phyloP scores from a whole-genome alignment of 35 echinoderm and acorn worm species.

The Apostichopus japonicus region DNA sequence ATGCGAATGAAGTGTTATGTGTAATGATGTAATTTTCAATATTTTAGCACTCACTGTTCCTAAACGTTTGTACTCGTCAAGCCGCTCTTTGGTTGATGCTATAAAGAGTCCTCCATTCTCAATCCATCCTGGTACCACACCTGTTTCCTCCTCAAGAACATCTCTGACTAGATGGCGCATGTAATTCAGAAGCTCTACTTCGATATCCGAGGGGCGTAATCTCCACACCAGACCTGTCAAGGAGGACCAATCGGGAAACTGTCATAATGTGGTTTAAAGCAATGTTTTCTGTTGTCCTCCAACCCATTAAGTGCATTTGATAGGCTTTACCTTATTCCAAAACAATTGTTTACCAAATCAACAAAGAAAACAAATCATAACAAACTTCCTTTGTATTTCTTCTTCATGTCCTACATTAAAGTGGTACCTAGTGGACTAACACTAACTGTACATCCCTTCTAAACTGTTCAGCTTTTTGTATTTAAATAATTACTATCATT shows the following conservation, averaged over 20 bases:
- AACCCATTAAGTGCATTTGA: background rate
- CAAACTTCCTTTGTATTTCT: no score
- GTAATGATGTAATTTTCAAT: no score
- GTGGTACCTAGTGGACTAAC: no score
- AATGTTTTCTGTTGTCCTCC: background rate
- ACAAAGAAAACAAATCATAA: no score
- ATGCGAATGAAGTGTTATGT: no score
- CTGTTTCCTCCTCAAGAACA: conserved; percentile 86
- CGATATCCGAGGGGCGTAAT: conserved; percentile 84
- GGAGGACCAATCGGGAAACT: background rate
- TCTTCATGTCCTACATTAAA: no score
- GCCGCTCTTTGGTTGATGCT: conserved; percentile 89
- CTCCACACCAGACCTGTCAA: conserved; percentile 83
- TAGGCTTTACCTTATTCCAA: no score
- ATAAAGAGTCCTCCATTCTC: conserved; percentile 91
- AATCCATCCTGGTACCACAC: conserved; percentile 89
- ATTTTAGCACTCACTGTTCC: conserved; percentile 72
- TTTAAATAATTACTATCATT: no score
- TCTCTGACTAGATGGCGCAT: conserved; percentile 66
- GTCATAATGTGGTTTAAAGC: background rate
- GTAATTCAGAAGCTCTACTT: conserved; percentile 74
- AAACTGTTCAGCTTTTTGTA: no score
- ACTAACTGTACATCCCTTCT: no score
- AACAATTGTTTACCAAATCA: no score
- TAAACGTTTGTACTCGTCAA: conserved; percentile 95